A percentile compares a stretch with the other conserved stretches of the same genome.
Evolutionary conservation across 2,888 invertebrate species (phyloP).

Genomic region (Philereme transversata): DNA sequence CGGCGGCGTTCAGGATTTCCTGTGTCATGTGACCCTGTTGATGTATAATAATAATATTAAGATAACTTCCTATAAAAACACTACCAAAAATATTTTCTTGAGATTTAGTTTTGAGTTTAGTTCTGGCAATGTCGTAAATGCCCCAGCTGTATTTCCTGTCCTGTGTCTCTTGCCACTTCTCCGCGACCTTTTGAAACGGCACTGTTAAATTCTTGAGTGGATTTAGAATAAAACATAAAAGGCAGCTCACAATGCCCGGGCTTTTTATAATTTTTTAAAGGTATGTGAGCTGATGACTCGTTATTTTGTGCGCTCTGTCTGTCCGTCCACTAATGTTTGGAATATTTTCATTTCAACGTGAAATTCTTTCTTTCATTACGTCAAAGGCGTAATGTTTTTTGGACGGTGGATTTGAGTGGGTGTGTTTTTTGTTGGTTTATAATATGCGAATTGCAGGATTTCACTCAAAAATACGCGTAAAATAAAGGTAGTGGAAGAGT

Average conservation of each 20-base stretch:
- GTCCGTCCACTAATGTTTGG: slow-evolving; percentile 25
- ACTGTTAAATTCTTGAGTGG: slow-evolving; percentile 38
- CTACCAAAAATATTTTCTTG: too few species aligned
- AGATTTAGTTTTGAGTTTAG: too few species aligned
- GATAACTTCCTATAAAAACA: too few species aligned
- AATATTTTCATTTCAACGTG: slow-evolving; percentile 22
- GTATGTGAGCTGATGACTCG: slow-evolving; percentile 32
- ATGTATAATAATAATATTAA: too few species aligned
- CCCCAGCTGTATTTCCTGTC: background rate
- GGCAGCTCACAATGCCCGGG: slow-evolving; percentile 25
- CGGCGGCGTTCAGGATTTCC: too few species aligned
- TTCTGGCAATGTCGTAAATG: background rate
- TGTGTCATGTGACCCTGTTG: too few species aligned
- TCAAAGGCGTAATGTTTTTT: slow-evolving; percentile 16
- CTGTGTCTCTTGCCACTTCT: slow-evolving; percentile 19
- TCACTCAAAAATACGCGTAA: background rate
- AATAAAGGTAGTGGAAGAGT: background rate
- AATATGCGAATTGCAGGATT: slow-evolving; percentile 6
- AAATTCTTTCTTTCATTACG: slow-evolving; percentile 28
- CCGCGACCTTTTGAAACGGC: slow-evolving; percentile 31
- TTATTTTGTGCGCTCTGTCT: slow-evolving; percentile 32
- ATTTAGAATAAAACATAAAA: slow-evolving; percentile 39
- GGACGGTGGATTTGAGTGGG: background rate
- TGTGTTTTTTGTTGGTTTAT: background rate
- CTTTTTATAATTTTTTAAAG: slow-evolving; percentile 33